Base-by-base conservation (phyloP, 2,888 invertebrate genomes). In the Mechanitis messenoides region DNA sequence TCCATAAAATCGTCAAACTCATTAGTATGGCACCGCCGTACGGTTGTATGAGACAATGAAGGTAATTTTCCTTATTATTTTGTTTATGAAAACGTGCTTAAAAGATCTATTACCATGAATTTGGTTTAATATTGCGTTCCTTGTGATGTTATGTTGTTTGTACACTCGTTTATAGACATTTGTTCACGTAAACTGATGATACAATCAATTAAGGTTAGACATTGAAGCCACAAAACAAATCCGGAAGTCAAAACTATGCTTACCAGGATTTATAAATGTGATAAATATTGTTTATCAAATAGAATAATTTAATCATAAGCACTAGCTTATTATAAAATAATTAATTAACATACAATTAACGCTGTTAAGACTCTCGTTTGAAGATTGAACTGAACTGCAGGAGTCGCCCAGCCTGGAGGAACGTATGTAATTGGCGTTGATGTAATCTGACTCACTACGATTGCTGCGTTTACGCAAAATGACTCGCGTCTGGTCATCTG, bases 391-490 rank as follows among this genome's bases (percentile, higher is more conserved):
- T 0, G 84, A 84, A 54, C 77, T 77, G 45, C 71, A 61, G 0
- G 81, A 80, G 61, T 78, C 78, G 28, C 73, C 68, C 1, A 81
- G 74, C 2, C 77, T 72, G 1, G 75, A 66, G 73, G 92, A 84
- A 68, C 92, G 93, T 70, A 99, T 97, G 78, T 95, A 95, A 86
- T 98, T 99, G 60, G 98, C 99, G 83, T 99, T 99, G 68, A 99
- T 98, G 80, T 99, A 99, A 83, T 98, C 98, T 4, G 95, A 91
- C 11, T 93, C 70, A 71, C 91, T 92, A 84, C 72, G 91, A 71
- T 92, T 91, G 73, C 91, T 92, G 79, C 77, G 90, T 67, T 92
- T 91, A 74, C 91, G 92, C 60, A 98, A 90, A 73, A 95, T 93
- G 9, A 99, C 98, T 68, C 99, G 92, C 2, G 98, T 98, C 81